A percentile compares a stretch with the other conserved stretches of the same genome.
Conservation (phyloP, 2,797 vertebrate species). For the Sebastes ruberrimus region DNA sequence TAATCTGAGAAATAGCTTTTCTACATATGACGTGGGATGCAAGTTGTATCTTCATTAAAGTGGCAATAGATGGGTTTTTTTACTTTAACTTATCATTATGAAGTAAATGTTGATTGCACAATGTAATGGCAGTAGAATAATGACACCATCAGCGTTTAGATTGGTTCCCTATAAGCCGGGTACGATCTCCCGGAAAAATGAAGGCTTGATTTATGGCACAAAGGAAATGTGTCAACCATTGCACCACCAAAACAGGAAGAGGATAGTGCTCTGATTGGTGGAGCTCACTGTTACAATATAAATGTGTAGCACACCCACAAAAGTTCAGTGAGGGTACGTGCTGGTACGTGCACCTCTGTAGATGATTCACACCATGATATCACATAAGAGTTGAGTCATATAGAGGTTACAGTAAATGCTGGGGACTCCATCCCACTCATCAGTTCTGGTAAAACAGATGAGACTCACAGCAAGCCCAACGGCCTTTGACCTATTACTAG, state of each 20-base stretch:
- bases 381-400: neutral
- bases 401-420: neutral
- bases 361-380: neutral
- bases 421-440: neutral
- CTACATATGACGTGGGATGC: neutral
- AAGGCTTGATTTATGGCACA: neutral
- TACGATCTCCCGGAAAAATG: neutral
- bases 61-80: no score
- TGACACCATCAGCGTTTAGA: neutral
- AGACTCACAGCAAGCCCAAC: neutral
- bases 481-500: neutral
- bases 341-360: neutral
- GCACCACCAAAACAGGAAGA: neutral
- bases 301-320: no score
- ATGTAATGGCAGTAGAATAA: neutral
- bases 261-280: neutral
- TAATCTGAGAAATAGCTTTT: neutral
- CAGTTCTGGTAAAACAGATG: neutral
- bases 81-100: neutral
- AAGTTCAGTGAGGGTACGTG: no score
- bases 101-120: neutral
- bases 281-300: no score
- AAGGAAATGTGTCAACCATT: neutral
- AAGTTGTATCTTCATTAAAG: neutral
- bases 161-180: neutral